Evolutionary conservation across 2,888 invertebrate species (phyloP), one percentile per base, ranked within the genome.

Genomic region (Ditylenchus weischeri): DNA sequence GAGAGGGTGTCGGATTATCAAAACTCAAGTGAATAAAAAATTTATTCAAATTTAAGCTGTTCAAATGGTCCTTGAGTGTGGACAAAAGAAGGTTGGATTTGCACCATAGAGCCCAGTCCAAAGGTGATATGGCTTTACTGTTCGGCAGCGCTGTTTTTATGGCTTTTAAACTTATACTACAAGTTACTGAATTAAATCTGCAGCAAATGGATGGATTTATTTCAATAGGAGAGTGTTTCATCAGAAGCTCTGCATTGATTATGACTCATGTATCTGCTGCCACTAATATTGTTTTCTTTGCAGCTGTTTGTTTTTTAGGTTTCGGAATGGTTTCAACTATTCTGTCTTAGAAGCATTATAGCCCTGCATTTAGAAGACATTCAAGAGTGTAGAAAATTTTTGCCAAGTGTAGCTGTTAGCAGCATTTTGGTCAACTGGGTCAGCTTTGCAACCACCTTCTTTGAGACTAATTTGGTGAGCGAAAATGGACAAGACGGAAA

Each of bases 71-170:
- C 0, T 58, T 64, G 21, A 65, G 72, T 10, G 67, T 80, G 18
- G 59, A 65, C 11, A 69, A 76, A 60, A 75, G 76, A 54, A 70
- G 81, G 2, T 71, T 80, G n/a, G 81, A 82, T 59, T 77, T 78
- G 10, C 79, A 81, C 67, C 81, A 81, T 66, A 81, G 77, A 62
- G 81, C 81, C 7, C 78, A 80, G 64, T 76, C 81, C 8, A 58
- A 79, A 57, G 81, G 81, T 13, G 81, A 81, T 63, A 72, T 81
- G 50, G 75, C 78, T 23, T 73, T 82, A 43, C 74, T 81, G 7
- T 77, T 80, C 63, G 81, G 81, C 7, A 82, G 80, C 51, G 74
- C 75, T 29, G 29, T 77, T 13, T 75, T 81, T 23, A 74, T 81
- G 35, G 57, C 77, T 19, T 65, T 79, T 62, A 82, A 82, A 69